These are phyloP conservation scores for Synaphobranchus kaupii DNA, from an alignment of 2,797 vertebrate species.

Conservation along the genomic window DNA sequence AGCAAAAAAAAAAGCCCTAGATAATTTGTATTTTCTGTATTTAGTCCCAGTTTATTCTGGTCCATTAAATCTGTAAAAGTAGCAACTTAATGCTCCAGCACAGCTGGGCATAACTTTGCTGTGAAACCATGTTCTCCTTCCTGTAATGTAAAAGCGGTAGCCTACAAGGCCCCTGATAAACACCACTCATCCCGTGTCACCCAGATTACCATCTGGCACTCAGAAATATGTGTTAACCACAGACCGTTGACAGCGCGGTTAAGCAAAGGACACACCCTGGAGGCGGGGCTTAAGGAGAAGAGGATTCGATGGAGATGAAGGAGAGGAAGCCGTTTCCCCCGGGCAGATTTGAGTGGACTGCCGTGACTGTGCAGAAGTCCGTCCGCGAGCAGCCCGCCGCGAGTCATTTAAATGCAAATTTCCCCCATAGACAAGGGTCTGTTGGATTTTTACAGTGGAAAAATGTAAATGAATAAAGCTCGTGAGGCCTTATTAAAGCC, in stretches of 20 bases:
- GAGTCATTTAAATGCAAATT: constrained; percentile 1
- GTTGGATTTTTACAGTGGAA: constrained; percentile 4
- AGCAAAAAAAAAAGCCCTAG: neutral
- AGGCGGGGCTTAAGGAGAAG: neutral
- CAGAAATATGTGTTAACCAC: constrained; percentile 4
- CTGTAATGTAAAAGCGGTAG: neutral
- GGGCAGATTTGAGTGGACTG: neutral
- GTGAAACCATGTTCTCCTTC: neutral
- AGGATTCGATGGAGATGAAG: neutral
- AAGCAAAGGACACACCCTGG: neutral
- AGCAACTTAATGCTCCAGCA: neutral
- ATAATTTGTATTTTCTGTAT: neutral
- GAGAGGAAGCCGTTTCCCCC: neutral
- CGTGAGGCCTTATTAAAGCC: constrained; percentile 39
- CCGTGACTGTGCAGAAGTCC: neutral
- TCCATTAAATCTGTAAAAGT: neutral
- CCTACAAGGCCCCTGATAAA: constrained; percentile 16
- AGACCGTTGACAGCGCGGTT: neutral
- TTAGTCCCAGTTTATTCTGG: neutral
- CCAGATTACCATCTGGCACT: neutral
- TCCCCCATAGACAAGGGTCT: neutral
- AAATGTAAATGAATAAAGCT: constrained; percentile 40
- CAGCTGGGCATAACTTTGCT: neutral
- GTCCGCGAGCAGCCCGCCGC: neutral
- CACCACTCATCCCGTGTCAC: neutral